Evolutionary conservation across 1,140 invertebrate genomes (phyloP).

Genomic region (Sycophila sp.): DNA sequence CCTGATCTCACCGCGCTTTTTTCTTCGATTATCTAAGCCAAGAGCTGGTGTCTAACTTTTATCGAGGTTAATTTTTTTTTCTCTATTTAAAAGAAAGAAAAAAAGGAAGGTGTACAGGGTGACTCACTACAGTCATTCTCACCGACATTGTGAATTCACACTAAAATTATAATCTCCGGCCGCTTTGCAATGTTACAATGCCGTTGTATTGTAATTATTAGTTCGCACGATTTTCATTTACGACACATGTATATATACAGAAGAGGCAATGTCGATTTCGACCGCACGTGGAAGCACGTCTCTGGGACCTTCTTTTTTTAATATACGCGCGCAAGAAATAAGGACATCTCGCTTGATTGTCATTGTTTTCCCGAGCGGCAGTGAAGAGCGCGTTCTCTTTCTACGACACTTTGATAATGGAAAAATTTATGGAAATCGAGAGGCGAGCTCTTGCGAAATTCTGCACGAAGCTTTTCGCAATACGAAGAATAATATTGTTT

Average conservation of each 20-base stretch:
- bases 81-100: not conserved
- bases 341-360: not conserved
- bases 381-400: not conserved
- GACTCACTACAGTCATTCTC: not conserved
- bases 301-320: not conserved
- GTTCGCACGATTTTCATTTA: slow-evolving; percentile 13
- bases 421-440: slow-evolving; percentile 17
- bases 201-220: slow-evolving; percentile 21
- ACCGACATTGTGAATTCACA: not conserved
- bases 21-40: no score
- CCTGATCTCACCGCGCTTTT: no score
- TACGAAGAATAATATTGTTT: not conserved
- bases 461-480: not conserved
- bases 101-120: not conserved
- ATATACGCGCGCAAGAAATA: not conserved
- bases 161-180: slow-evolving; percentile 10
- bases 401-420: slow-evolving; percentile 1
- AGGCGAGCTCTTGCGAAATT: slow-evolving; percentile 10
- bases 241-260: not conserved
- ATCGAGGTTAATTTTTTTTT: slow-evolving; percentile 5
- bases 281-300: no score
- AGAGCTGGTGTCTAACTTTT: not conserved
- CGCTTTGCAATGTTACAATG: slow-evolving; percentile 8
- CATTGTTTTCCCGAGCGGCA: no score
- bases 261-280: not conserved